phyloP scores from a whole-genome alignment of 2,888 invertebrate species.

The Micropterix aruncella region DNA sequence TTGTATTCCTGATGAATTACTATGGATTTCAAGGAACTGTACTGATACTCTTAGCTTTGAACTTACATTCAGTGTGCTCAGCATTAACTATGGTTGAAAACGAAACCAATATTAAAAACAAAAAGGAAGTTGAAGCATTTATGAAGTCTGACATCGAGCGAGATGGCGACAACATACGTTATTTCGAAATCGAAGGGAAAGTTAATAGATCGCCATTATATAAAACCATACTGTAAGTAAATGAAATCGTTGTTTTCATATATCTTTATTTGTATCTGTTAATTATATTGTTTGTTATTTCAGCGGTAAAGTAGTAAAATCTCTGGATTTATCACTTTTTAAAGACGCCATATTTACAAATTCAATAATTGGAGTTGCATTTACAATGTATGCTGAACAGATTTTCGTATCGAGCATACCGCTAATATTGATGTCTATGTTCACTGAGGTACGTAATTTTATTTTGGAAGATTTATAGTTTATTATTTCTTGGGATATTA shows the following conservation, averaged over 20 bases:
- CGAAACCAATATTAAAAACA: not conserved
- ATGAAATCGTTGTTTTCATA: no score
- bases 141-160: no score
- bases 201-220: no score
- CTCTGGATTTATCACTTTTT: not conserved
- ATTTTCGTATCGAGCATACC: not conserved
- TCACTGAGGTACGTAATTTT: not conserved
- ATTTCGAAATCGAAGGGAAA: no score
- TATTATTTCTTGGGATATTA: no score
- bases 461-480: no score
- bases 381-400: not conserved
- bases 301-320: not conserved
- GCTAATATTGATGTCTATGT: not conserved
- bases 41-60: not conserved
- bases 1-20: not conserved
- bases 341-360: not conserved
- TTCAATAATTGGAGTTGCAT: not conserved
- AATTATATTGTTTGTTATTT: no score
- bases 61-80: not conserved
- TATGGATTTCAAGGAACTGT: not conserved
- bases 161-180: no score
- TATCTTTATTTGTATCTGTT: no score
- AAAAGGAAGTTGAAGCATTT: no score
- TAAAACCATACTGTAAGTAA: no score
- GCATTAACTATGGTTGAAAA: not conserved